phyloP scores from a whole-genome alignment of 2,888 invertebrate species.

The Tinea pellionella region DNA sequence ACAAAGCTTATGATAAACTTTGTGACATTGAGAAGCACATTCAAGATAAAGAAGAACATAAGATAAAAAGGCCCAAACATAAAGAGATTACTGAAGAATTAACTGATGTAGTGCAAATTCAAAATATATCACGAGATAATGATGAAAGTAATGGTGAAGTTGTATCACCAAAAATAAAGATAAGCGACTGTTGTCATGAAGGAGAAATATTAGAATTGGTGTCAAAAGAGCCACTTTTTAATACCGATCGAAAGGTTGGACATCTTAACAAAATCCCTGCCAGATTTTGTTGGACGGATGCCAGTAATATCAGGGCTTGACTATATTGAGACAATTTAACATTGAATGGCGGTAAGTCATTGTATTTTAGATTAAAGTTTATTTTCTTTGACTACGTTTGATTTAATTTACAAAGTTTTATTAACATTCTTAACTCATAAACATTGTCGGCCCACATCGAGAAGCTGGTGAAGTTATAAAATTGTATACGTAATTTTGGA shows the following conservation, averaged over 20 bases:
- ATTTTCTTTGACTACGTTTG: neutral
- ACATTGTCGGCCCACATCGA: neutral
- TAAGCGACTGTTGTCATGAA: neutral
- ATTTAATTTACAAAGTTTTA: neutral
- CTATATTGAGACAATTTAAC: neutral
- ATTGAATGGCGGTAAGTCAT: neutral
- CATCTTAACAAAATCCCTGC: constrained; percentile 38
- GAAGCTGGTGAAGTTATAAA: neutral
- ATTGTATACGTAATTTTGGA: neutral
- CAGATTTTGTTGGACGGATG: constrained; percentile 55
- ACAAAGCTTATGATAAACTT: constrained; percentile 38
- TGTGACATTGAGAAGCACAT: constrained; percentile 35
- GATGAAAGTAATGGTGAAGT: neutral
- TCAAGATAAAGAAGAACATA: neutral
- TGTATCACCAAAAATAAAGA: neutral
- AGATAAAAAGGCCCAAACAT: neutral
- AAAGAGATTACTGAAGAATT: neutral
- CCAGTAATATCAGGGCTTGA: constrained; percentile 15
- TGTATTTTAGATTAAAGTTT: neutral
- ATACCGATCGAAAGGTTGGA: constrained; percentile 20
- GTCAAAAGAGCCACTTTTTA: neutral
- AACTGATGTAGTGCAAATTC: neutral
- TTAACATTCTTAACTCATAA: neutral
- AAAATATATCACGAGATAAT: neutral
- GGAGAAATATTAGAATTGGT: neutral